Conservation (phyloP, 2,888 invertebrate genomes). For the Adela reaumurella region DNA sequence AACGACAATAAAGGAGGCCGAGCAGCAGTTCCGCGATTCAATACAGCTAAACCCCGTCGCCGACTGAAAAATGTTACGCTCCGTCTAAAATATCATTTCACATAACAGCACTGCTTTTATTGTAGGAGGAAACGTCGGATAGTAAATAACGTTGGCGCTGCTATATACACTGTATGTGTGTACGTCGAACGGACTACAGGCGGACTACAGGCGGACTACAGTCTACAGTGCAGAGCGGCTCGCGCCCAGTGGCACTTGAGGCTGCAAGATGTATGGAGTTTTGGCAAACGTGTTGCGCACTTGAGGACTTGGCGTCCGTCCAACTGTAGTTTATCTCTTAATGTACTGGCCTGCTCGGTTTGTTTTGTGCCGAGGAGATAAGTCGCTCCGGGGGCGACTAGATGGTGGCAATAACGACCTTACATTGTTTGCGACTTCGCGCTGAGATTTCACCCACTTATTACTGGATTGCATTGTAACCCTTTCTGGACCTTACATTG, state of each 20-base stretch:
- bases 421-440: neutral
- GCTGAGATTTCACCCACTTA: too few relatives aligned
- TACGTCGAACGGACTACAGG: too few relatives aligned
- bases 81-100: neutral
- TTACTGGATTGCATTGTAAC: too few relatives aligned
- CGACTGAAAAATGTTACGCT: neutral
- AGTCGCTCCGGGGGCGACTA: neutral
- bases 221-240: neutral
- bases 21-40: neutral
- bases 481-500: too few relatives aligned
- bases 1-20: too few relatives aligned
- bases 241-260: neutral
- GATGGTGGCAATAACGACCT: neutral
- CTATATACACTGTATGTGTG: neutral
- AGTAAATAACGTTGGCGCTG: neutral
- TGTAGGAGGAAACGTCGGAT: neutral
- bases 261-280: neutral
- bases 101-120: neutral
- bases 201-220: too few relatives aligned
- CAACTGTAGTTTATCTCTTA: constrained; percentile 48
- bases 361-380: neutral
- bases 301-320: constrained; percentile 46
- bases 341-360: constrained; percentile 41
- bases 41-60: neutral
- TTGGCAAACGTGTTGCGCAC: constrained; percentile 21